Conservation (phyloP, 1,140 invertebrate genomes). For the Brachionus rubens region DNA sequence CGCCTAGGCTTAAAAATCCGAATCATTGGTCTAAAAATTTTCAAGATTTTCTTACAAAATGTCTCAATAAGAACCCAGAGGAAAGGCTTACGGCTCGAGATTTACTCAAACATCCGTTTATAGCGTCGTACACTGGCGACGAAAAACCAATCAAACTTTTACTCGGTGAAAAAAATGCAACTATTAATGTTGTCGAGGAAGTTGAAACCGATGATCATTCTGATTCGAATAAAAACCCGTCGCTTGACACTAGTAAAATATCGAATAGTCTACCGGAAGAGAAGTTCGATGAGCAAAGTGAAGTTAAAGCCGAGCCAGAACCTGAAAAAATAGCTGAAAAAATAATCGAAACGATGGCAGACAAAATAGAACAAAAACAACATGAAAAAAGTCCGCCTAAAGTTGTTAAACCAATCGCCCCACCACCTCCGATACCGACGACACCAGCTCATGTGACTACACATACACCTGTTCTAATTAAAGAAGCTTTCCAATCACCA, state of each 20-base stretch:
- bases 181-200: slow-evolving; percentile 31
- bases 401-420: background rate
- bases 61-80: slow-evolving; percentile 61
- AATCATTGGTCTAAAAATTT: slow-evolving; percentile 90
- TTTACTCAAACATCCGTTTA: slow-evolving; percentile 67
- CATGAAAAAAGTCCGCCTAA: background rate
- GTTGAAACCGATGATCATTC: slow-evolving; percentile 22
- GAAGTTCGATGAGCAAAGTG: background rate
- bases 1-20: slow-evolving; percentile 97
- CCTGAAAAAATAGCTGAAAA: background rate
- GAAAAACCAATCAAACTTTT: slow-evolving; percentile 29
- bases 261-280: background rate
- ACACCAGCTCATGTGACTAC: background rate
- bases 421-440: slow-evolving; percentile 17
- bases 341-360: background rate
- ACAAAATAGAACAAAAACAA: slow-evolving; percentile 27
- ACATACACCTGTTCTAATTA: background rate
- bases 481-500: too few species aligned
- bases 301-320: background rate
- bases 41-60: slow-evolving; percentile 63
- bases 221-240: slow-evolving; percentile 10
- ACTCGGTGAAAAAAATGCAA: slow-evolving; percentile 41
- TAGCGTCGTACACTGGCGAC: slow-evolving; percentile 5
- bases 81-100: slow-evolving; percentile 89
- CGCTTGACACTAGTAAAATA: background rate